Conservation (phyloP, 1,140 invertebrate genomes). For the Magallana angulata region DNA sequence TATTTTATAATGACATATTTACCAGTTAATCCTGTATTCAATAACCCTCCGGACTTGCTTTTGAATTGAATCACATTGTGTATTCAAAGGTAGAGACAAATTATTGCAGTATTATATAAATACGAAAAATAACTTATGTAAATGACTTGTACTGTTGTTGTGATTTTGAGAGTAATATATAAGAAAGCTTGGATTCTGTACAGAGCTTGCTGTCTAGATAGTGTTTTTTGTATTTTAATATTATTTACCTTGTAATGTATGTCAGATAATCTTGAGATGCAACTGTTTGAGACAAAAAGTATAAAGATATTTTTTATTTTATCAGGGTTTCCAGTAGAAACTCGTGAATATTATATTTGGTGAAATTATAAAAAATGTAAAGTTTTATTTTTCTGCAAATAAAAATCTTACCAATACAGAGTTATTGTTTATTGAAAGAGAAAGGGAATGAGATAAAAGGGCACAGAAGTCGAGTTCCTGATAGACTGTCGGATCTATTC, state of each 20-base stretch:
- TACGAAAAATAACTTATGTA: constrained; percentile 26
- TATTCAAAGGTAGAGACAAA: neutral
- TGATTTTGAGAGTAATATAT: constrained; percentile 38
- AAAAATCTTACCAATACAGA: constrained; percentile 60
- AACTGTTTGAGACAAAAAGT: constrained; percentile 45
- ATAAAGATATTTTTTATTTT: constrained; percentile 70
- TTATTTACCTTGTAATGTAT: constrained; percentile 64
- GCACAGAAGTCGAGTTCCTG: too few relatives aligned
- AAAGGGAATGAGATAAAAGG: neutral
- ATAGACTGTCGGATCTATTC: too few relatives aligned
- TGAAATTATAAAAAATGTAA: constrained; percentile 66
- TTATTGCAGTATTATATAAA: constrained; percentile 37
- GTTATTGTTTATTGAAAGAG: neutral
- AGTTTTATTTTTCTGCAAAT: constrained; percentile 74
- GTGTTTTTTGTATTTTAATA: constrained; percentile 72
- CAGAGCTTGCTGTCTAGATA: constrained; percentile 51
- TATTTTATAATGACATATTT: constrained; percentile 5
- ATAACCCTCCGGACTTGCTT: constrained; percentile 29
- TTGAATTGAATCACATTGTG: neutral
- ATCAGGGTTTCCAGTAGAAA: constrained; percentile 52
- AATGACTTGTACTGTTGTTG: constrained; percentile 12
- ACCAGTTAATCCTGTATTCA: neutral
- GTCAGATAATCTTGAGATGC: constrained; percentile 37
- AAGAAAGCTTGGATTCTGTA: constrained; percentile 3
- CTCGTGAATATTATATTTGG: constrained; percentile 66